Percentiles rank a stretch among this genome's conserved stretches.
These are phyloP conservation scores for Microtus ochrogaster DNA, from an alignment of 2,113 vertebrate species.

Conservation along the genomic window DNA sequence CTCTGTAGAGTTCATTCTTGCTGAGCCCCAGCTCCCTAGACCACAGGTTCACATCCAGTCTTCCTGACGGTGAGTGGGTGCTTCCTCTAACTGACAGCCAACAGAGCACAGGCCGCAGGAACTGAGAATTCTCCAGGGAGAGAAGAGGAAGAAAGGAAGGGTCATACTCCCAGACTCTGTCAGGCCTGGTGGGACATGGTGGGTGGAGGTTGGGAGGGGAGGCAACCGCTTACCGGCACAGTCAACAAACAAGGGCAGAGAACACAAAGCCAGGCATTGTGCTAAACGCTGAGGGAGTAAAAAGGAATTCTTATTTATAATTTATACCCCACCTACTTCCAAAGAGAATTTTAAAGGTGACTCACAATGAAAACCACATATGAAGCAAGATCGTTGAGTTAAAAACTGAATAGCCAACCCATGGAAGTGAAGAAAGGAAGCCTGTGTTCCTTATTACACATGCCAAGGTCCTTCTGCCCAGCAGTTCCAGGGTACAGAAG, in stretches of 20 bases:
- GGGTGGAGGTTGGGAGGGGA: conserved; percentile 57
- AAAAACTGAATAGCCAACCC: conserved; percentile 44
- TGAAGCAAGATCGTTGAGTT: conserved; percentile 60
- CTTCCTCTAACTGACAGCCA: neutral
- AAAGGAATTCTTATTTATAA: conserved; percentile 80
- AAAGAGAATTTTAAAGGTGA: conserved; percentile 78
- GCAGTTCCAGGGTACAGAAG: neutral
- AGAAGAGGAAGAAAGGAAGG: neutral
- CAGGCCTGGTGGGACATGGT: conserved; percentile 47
- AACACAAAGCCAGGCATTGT: conserved; percentile 76
- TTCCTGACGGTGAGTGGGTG: neutral
- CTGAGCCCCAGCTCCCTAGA: neutral
- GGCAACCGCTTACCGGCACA: conserved; percentile 61
- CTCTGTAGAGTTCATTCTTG: neutral
- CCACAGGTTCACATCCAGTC: neutral
- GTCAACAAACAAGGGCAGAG: conserved; percentile 52
- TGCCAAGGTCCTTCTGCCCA: neutral
- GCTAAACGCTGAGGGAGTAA: conserved; percentile 68
- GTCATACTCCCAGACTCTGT: neutral
- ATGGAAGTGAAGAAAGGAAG: conserved; percentile 23
- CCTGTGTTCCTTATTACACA: neutral
- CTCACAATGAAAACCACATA: conserved; percentile 74
- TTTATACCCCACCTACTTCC: conserved; percentile 77
- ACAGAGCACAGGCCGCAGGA: neutral
- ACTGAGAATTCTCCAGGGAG: neutral